These are phyloP conservation scores for Falco biarmicus DNA, from an alignment of 2,797 vertebrate species.

Conservation along the genomic window DNA sequence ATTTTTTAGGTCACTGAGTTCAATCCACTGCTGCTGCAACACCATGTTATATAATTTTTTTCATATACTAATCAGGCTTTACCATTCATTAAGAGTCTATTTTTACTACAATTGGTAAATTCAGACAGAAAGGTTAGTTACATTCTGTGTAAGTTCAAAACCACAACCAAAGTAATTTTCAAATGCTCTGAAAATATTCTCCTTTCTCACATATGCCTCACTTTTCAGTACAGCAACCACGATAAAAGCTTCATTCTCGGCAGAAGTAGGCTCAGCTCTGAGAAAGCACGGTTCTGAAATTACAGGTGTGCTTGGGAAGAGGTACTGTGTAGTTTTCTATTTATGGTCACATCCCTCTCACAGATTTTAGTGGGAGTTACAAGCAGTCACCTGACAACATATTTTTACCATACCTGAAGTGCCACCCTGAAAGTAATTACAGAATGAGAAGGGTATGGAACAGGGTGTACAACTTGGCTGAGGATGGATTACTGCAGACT, in stretches of 20 bases:
- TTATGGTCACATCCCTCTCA: background rate
- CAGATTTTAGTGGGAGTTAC: background rate
- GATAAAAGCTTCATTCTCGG: background rate
- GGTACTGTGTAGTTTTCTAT: background rate
- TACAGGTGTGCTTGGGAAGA: background rate
- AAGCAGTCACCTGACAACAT: constrained; percentile 7
- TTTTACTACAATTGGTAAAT: background rate
- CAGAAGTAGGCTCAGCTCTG: background rate
- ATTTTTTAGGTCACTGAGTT: constrained; percentile 45
- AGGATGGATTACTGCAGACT: background rate
- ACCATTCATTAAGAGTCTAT: background rate
- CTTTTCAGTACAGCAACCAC: background rate
- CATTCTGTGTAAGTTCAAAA: background rate
- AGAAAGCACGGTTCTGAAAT: background rate
- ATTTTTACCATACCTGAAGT: constrained; percentile 35
- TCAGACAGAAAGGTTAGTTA: background rate
- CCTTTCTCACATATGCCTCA: background rate
- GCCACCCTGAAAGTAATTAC: background rate
- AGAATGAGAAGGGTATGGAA: background rate
- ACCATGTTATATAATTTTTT: constrained; percentile 31
- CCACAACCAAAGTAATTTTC: background rate
- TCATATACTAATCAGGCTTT: constrained; percentile 34
- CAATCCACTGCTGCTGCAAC: background rate
- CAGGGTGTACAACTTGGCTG: background rate
- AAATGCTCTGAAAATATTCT: background rate